Percentiles rank a stretch among this genome's conserved stretches.
These are phyloP conservation scores for Seriola quinqueradiata DNA, from an alignment of 2,113 vertebrate species.

Conservation along the genomic window DNA sequence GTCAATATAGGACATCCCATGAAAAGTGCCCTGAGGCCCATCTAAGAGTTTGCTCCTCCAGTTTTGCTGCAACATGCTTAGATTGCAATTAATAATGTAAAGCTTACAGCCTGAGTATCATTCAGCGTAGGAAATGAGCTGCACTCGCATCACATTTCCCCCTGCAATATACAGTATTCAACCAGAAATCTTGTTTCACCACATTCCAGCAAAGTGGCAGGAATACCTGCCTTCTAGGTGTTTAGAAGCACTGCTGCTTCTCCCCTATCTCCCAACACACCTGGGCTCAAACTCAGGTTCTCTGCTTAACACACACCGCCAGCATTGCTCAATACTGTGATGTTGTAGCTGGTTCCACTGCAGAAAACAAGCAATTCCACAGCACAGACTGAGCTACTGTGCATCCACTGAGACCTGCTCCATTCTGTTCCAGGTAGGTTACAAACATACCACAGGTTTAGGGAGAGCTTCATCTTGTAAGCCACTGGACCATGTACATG, in stretches of 20 bases:
- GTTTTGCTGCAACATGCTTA: slow-evolving; percentile 41
- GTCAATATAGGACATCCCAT: slow-evolving; percentile 15
- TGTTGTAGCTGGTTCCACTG: slow-evolving; percentile 70
- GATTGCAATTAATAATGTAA: slow-evolving; percentile 67
- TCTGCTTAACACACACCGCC: slow-evolving; percentile 67
- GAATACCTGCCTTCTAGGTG: slow-evolving; percentile 16
- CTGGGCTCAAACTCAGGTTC: slow-evolving; percentile 57
- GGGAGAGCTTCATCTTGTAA: slow-evolving; percentile 54
- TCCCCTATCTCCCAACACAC: slow-evolving; percentile 71
- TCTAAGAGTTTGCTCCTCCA: slow-evolving; percentile 28
- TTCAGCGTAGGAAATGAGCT: slow-evolving; percentile 45
- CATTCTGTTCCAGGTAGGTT: slow-evolving; percentile 60
- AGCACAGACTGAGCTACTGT: slow-evolving; percentile 37
- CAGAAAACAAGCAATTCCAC: slow-evolving; percentile 73
- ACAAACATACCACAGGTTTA: slow-evolving; percentile 52
- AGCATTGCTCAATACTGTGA: slow-evolving; percentile 63
- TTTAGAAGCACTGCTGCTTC: slow-evolving; percentile 22
- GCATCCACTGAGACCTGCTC: slow-evolving; percentile 58
- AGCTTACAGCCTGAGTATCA: slow-evolving; percentile 14
- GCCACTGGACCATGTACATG: slow-evolving; percentile 36
- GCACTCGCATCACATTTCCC: slow-evolving; percentile 28
- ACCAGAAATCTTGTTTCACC: slow-evolving; percentile 36
- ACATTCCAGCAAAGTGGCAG: slow-evolving; percentile 39
- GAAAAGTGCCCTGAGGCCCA: slow-evolving; percentile 33
- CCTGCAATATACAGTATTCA: slow-evolving; percentile 26